Evolutionary conservation across 2,797 vertebrate genomes (phyloP), one percentile per base, ranked within the genome.

Genomic region (Menidia menidia): DNA sequence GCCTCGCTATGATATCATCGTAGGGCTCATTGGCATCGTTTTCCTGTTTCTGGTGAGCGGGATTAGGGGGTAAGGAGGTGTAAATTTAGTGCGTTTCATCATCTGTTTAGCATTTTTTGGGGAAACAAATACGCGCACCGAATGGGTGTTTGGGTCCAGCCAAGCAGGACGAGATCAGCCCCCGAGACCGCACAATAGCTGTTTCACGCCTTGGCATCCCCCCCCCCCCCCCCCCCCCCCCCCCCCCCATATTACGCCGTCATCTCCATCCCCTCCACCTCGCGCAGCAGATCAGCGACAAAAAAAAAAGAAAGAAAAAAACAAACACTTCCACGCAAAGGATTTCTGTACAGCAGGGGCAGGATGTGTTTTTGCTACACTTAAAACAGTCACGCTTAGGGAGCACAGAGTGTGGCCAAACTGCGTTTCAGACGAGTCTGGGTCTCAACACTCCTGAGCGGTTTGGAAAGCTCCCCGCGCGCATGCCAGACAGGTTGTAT

Each of bases 1-100:
- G 88, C 89, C 74, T 78, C 77, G 73, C 88, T 85, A 88, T 92
- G 89, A 93, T 92, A 93, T 92, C 89, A 91, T 86, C 82, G 85
- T 77, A 88, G 74, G 84, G 81, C 86, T 87, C 73, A 52, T 78
- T 89, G 87, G 81, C 87, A 86, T 78, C 45, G 53, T 62, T 78
- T 83, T 73, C 72, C 67, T 41, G 73, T 70, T 84, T 77, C 76
- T 70, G 66, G 67, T 85, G 77, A 73, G 81, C 72, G 79, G 77
- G 81, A 83, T 56, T 25, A 77, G 75, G 85, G 85, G 70, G 80
- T 88, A 84, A 84, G 70, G 85, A 93, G 91, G 89, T 93, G 94
- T 85, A 87, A 91, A 92, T 92, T 87, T 88, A 92, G 92, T 87
- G 81, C 71, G 73, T 90, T 88, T 82, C 75, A 83, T 89, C 85